Evolutionary conservation across 92 coral and sea anemone genomes (phyloP), one percentile per base, ranked within the genome.

Genomic region (Paragorgia papillata): DNA sequence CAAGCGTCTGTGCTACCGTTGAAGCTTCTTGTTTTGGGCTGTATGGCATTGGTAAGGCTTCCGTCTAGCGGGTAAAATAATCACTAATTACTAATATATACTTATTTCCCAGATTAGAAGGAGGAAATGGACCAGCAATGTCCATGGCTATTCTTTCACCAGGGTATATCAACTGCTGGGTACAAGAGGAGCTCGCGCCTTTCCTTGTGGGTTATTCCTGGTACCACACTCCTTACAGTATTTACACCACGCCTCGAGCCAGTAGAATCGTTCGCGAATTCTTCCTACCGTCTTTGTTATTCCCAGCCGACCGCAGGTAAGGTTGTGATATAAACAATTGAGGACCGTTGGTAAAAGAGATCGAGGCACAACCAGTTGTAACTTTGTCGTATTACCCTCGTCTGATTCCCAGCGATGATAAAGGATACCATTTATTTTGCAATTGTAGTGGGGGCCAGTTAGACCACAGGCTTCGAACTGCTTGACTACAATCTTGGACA

Each of bases 111-210:
- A n/a, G 41, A n/a, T 32, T 32, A 0, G 65, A 3, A 4, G 9
- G 19, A 14, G 79, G 87, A 7, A 83, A 73, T 20, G 87, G 82
- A 0, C 73, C 82, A 50, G 43, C 39, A 28, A 75, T 56, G 82
- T 83, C 82, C 22, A 75, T 34, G 13, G 82, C 87, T 8, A 84
- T 62, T 77, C 84, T 51, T n/a, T 68, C 76, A n/a, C 57, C 39
- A 0, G 77, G 77, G 28, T 25, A 73, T n/a, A 3, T 61, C 79
- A 28, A 69, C 79, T 80, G 57, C 50, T 54, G 9, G 28, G 63
- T 10, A 27, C 39, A 49, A 77, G 26, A 0, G 67, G 66, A 30
- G 83, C 87, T 5, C 67, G 79, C 0, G 54, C 64, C 20, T 48
- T 66, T 3, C 39, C 15, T 50, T 48, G 63, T 19, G 74, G 64